These are phyloP conservation scores for Mythimna vitellina DNA, from an alignment of 2,888 invertebrate genomes.

Conservation along the genomic window DNA sequence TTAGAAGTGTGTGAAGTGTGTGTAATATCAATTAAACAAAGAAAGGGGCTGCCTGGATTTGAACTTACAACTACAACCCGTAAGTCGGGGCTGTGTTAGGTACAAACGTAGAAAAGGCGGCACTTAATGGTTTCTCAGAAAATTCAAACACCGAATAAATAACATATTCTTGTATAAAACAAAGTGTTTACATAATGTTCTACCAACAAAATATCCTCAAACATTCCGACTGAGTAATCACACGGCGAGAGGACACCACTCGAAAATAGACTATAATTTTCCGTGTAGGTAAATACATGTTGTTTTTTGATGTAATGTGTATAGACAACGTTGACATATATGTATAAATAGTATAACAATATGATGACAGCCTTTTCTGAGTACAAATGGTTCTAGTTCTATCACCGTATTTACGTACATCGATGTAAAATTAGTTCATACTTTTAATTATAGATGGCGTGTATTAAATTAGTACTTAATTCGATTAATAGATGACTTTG, in stretches of 20 bases:
- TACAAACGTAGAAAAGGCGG: background rate
- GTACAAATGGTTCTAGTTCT: background rate
- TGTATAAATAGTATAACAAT: background rate
- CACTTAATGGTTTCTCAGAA: background rate
- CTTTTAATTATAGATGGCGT: no score
- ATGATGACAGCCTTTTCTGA: background rate
- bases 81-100: background rate
- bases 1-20: no score
- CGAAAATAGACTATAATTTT: constrained; percentile 33
- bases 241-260: constrained; percentile 4
- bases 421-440: no score
- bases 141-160: background rate
- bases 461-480: no score
- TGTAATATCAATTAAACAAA: no score
- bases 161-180: background rate
- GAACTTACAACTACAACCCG: no score
- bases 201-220: constrained; percentile 14
- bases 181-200: constrained; percentile 1
- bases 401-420: no score
- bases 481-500: no score
- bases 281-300: constrained; percentile 9
- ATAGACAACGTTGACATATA: background rate
- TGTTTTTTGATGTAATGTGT: constrained; percentile 25
- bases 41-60: no score
- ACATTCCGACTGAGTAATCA: constrained; percentile 25